Percentiles rank a stretch among this genome's conserved stretches.
phyloP scores from a whole-genome alignment of 2,113 vertebrate genomes.

The Todiramphus saurophagus region DNA sequence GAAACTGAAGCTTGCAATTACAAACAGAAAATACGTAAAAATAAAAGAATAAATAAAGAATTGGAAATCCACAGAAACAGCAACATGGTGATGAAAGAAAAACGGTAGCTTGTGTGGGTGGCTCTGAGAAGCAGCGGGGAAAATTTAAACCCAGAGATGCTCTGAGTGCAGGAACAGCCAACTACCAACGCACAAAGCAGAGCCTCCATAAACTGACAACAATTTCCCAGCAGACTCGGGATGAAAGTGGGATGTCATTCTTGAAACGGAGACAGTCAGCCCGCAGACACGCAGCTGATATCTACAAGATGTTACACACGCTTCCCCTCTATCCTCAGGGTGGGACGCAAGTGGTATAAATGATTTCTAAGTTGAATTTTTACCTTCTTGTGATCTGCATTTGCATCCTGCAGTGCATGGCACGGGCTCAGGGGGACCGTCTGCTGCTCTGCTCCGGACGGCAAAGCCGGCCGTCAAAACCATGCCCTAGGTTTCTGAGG shows the following conservation, averaged over 20 bases:
- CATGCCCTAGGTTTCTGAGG: neutral
- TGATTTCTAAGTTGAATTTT: neutral
- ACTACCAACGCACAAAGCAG: neutral
- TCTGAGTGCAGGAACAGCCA: neutral
- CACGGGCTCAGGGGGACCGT: neutral
- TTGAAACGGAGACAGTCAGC: neutral
- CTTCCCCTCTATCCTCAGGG: neutral
- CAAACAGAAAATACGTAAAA: neutral
- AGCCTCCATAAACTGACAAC: neutral
- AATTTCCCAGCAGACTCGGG: neutral
- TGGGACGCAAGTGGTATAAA: neutral
- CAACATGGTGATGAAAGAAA: neutral
- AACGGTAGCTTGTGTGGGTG: neutral
- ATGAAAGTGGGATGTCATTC: neutral
- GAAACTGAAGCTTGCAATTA: neutral
- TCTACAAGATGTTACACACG: fast-evolving
- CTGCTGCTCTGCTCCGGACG: fast-evolving
- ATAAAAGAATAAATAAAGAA: neutral
- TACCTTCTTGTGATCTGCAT: neutral
- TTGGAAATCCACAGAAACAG: neutral
- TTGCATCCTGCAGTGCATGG: neutral
- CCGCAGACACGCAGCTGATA: neutral
- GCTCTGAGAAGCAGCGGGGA: neutral
- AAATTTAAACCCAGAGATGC: neutral
- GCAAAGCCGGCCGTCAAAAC: neutral